phyloP scores from a whole-genome alignment of 1,140 invertebrate species.

The Lepeophtheirus salmonis region DNA sequence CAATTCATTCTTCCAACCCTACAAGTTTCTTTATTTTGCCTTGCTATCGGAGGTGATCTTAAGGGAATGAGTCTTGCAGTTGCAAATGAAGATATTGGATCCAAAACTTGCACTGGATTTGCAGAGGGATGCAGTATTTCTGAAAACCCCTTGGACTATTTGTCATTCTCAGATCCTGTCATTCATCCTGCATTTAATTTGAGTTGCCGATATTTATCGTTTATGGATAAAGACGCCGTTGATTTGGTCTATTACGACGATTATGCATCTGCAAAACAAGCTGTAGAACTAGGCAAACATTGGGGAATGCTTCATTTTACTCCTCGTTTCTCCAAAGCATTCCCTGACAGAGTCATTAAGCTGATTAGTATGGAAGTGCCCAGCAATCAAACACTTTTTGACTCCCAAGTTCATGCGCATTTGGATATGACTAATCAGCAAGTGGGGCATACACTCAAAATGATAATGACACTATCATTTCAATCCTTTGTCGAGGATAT shows the following conservation, averaged over 20 bases:
- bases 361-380: neutral
- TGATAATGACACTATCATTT: slow-evolving; percentile 10
- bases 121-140: neutral
- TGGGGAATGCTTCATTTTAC: slow-evolving; percentile 74
- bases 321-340: slow-evolving; percentile 59
- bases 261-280: slow-evolving; percentile 32
- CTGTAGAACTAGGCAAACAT: slow-evolving; percentile 48
- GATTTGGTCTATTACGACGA: neutral
- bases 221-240: slow-evolving; percentile 1
- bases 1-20: slow-evolving; percentile 18
- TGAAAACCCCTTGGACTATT: neutral
- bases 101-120: slow-evolving; percentile 22
- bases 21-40: slow-evolving; percentile 70
- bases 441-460: slow-evolving; percentile 7
- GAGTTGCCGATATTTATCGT: slow-evolving; percentile 10
- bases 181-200: slow-evolving; percentile 4
- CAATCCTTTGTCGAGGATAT: slow-evolving; percentile 17
- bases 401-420: slow-evolving; percentile 28
- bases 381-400: neutral
- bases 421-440: slow-evolving; percentile 57
- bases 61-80: slow-evolving; percentile 60
- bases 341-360: slow-evolving; percentile 31
- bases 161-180: neutral
- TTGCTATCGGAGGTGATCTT: slow-evolving; percentile 78
- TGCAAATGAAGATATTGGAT: slow-evolving; percentile 57